A percentile compares a stretch with the other conserved stretches of the same genome.
These are phyloP conservation scores for Nasonia giraulti DNA, from an alignment of 1,140 invertebrate species.

Conservation along the genomic window DNA sequence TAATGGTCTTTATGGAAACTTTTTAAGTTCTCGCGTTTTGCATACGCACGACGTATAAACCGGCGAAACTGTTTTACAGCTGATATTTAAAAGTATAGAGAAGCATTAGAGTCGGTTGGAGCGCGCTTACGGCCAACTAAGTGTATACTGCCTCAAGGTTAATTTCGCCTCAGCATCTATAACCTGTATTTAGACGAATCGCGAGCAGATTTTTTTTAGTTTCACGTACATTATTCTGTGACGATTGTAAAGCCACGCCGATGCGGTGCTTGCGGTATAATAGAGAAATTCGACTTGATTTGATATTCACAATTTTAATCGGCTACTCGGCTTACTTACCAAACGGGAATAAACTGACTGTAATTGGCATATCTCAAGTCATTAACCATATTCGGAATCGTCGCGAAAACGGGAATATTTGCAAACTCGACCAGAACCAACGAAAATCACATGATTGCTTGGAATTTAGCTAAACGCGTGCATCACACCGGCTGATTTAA, in stretches of 20 bases:
- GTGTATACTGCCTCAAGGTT: background rate
- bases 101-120: background rate
- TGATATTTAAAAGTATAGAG: too few species aligned
- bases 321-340: constrained; percentile 51
- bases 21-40: too few species aligned
- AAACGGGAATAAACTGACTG: constrained; percentile 55
- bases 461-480: background rate
- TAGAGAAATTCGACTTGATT: too few species aligned
- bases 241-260: too few species aligned
- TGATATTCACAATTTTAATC: background rate
- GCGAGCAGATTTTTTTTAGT: constrained; percentile 6
- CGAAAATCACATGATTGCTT: background rate
- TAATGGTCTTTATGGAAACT: too few species aligned
- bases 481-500: background rate
- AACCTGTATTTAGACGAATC: background rate
- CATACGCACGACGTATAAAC: too few species aligned
- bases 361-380: constrained; percentile 60
- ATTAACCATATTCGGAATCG: constrained; percentile 54
- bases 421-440: background rate
- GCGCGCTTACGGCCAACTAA: background rate
- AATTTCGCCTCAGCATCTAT: background rate
- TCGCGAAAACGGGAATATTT: background rate
- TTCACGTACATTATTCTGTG: background rate
- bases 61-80: too few species aligned
- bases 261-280: too few species aligned